These are phyloP conservation scores for Triplophysa rosa DNA, from an alignment of 2,113 vertebrate genomes.

Conservation along the genomic window DNA sequence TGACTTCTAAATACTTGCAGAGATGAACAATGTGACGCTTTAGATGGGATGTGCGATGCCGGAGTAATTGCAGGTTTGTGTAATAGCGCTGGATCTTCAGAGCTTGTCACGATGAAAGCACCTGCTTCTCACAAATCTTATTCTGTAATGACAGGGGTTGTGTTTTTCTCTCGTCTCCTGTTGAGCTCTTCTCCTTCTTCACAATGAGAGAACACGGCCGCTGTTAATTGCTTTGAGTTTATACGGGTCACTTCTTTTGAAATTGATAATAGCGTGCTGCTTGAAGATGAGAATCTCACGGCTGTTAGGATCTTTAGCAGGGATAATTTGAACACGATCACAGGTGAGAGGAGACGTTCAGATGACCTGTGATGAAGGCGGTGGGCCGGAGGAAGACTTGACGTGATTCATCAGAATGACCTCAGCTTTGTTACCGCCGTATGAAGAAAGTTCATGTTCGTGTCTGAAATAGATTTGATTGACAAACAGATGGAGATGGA, in stretches of 20 bases:
- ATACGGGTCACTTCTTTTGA: conserved; percentile 41
- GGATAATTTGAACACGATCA: conserved; percentile 35
- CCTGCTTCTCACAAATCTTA: conserved; percentile 57
- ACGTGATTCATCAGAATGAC: neutral
- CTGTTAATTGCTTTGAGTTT: conserved; percentile 37
- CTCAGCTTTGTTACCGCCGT: neutral
- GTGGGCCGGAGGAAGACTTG: conserved; percentile 1
- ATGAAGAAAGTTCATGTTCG: neutral
- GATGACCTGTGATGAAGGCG: neutral
- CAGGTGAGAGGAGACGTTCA: conserved; percentile 13
- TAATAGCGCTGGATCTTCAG: conserved; percentile 62
- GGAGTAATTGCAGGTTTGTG: conserved; percentile 58
- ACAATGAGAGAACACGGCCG: conserved; percentile 27
- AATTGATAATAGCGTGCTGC: conserved; percentile 39
- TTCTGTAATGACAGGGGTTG: conserved; percentile 58
- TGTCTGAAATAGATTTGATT: neutral
- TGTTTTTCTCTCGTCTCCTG: conserved; percentile 34
- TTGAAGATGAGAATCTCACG: conserved; percentile 17
- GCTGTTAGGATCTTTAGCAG: neutral
- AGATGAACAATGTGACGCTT: conserved; percentile 51
- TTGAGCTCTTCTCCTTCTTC: conserved; percentile 39
- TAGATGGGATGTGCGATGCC: conserved; percentile 52
- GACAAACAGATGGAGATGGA: neutral
- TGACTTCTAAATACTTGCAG: conserved; percentile 51
- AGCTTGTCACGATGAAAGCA: conserved; percentile 59